Percentiles rank a stretch among this genome's conserved stretches.
These are phyloP conservation scores for Pagetopsis macropterus DNA, from an alignment of 2,797 vertebrate species.

Conservation along the genomic window DNA sequence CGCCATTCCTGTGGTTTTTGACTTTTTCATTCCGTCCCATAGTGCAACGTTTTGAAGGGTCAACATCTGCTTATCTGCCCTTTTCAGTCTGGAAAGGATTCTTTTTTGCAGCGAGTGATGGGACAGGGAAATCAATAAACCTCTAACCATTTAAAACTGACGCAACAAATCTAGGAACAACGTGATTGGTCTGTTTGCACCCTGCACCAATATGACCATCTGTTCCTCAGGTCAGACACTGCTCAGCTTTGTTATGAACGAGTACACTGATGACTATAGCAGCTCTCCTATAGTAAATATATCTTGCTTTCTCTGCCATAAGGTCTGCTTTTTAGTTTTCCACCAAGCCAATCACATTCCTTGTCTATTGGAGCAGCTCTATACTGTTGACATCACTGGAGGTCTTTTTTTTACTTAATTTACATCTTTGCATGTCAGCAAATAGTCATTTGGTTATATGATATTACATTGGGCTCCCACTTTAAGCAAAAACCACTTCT, in stretches of 20 bases:
- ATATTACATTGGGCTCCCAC: background rate
- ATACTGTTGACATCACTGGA: conserved; percentile 3
- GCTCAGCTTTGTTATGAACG: conserved; percentile 3
- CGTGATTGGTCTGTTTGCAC: background rate
- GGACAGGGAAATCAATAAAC: background rate
- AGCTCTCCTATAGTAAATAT: background rate
- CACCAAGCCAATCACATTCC: conserved; percentile 10
- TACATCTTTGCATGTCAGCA: conserved; percentile 4
- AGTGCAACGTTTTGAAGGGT: conserved; percentile 10
- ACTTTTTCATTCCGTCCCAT: conserved; percentile 8
- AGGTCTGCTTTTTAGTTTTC: conserved; percentile 1
- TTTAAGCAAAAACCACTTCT: conserved; percentile 1
- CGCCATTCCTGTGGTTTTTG: conserved; percentile 1
- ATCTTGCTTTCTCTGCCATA: background rate
- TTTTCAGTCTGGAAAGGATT: background rate
- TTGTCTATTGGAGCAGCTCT: background rate
- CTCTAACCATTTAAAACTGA: conserved; percentile 5
- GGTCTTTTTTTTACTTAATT: background rate
- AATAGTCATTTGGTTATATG: background rate
- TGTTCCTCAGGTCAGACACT: background rate
- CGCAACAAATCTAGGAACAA: background rate
- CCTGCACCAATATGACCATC: background rate
- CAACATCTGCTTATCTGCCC: conserved; percentile 5
- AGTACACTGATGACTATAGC: background rate
- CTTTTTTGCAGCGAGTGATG: background rate